These are phyloP conservation scores for Drosophila differens DNA, from an alignment of 2,888 invertebrate genomes.

Conservation along the genomic window DNA sequence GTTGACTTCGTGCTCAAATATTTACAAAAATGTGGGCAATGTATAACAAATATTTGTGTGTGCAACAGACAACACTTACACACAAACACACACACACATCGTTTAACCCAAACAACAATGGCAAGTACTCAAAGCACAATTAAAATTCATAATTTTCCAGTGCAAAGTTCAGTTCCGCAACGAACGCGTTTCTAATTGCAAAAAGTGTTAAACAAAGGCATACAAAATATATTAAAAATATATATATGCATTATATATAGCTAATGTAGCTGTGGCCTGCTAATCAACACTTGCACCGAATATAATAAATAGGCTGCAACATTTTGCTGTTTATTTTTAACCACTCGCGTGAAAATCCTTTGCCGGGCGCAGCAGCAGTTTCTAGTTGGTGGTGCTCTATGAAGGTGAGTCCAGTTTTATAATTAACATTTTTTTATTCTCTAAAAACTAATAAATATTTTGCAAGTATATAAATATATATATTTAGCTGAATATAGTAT, in stretches of 20 bases:
- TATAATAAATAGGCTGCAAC: slow-evolving; percentile 41
- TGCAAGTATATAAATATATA: not conserved
- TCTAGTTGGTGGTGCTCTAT: slow-evolving; percentile 66
- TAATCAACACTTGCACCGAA: slow-evolving; percentile 49
- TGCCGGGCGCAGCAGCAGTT: slow-evolving; percentile 52
- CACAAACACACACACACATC: slow-evolving; percentile 7
- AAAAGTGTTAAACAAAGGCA: slow-evolving; percentile 30
- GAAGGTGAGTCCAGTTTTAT: slow-evolving; percentile 64
- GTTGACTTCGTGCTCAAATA: slow-evolving; percentile 40
- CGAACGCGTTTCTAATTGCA: slow-evolving; percentile 26
- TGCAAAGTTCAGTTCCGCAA: slow-evolving; percentile 44
- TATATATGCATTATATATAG: slow-evolving; percentile 2
- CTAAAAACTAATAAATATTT: not conserved
- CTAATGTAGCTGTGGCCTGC: slow-evolving; percentile 48
- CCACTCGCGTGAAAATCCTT: slow-evolving; percentile 42
- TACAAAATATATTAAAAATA: slow-evolving; percentile 2
- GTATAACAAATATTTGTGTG: slow-evolving; percentile 43
- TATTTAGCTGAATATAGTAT: not conserved
- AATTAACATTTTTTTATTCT: not conserved
- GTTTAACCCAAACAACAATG: slow-evolving; percentile 30
- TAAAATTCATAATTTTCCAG: slow-evolving; percentile 51
- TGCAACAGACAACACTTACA: slow-evolving; percentile 26
- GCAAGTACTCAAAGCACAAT: slow-evolving; percentile 58
- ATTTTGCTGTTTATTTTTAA: slow-evolving; percentile 8
- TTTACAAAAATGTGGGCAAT: slow-evolving; percentile 49